phyloP scores from a whole-genome alignment of 2,888 invertebrate species.

The Tipula lateralis region DNA sequence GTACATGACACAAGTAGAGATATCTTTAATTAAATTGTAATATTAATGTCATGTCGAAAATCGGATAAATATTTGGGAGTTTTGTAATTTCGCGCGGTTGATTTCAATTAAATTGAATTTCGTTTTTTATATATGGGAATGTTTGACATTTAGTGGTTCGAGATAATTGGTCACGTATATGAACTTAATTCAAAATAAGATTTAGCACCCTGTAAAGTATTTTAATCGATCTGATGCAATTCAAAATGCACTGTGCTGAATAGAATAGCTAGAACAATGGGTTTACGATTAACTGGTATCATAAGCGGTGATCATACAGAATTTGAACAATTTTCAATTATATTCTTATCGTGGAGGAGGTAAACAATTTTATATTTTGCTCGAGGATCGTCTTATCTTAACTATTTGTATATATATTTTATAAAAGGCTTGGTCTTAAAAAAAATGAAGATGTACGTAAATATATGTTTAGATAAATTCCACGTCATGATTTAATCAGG shows the following conservation, averaged over 20 bases:
- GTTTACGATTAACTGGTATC: background rate
- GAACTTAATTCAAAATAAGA: background rate
- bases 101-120: background rate
- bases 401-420: background rate
- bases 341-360: background rate
- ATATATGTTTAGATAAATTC: background rate
- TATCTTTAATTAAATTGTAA: conserved; percentile 1
- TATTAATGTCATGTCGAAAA: background rate
- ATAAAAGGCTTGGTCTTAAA: background rate
- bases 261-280: background rate
- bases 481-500: background rate
- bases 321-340: conserved; percentile 5
- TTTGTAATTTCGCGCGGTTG: background rate
- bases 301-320: background rate
- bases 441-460: background rate
- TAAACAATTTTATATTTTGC: background rate
- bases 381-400: background rate
- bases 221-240: background rate
- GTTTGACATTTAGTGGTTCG: background rate
- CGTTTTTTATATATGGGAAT: background rate
- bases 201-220: background rate
- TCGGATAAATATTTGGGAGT: background rate
- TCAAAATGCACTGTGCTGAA: background rate
- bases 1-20: background rate
- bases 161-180: background rate